Evolutionary conservation across 2,113 vertebrate species (phyloP), one percentile per base, ranked within the genome.

Genomic region (Oxyruncus cristatus): DNA sequence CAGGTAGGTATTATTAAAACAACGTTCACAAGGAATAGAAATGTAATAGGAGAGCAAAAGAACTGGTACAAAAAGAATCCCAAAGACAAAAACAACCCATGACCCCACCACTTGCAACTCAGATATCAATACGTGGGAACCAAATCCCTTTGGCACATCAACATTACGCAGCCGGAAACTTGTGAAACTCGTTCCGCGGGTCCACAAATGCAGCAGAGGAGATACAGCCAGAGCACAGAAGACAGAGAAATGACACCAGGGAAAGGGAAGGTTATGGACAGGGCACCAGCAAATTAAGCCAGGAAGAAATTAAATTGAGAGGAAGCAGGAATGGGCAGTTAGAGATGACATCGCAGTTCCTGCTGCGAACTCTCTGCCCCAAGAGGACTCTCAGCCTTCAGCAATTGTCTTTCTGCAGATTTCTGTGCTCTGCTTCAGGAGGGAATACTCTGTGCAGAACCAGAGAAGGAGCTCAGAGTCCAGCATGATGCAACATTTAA

Each of bases 301-400:
- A 88, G 82, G 93, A 85, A 92, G 88, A 96, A 96, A 90, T 88
- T 94, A 88, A 94, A 84, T 37, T 33, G 67, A 85, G 71, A 94
- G 94, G 75, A 95, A 96, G 49, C 62, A 74, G 50, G 68, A 93
- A 85, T 33, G 30, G 35, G 62, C 58, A 93, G 82, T 88, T 76
- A 66, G 0, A 88, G 79, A 82, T 75, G 49, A 79, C 59, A 70
- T 50, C 0, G 1, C 66, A 52, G 71, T 42, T 85, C 23, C 94
- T 85, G 71, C 62, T 88, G 50, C 1, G 6, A 92, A 24, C 13
- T 82, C 35, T 44, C 83, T 87, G 50, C 33, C 73, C 68, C 35
- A 17, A 9, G 52, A 89, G 65, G 42, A 65, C 32, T 30, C 59
- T 63, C 73, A 76, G 81, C 37, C 56, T n/a, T 58, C 79, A 62